Conservation (phyloP, 2,888 invertebrate genomes). For the Amphipoea lucens region DNA sequence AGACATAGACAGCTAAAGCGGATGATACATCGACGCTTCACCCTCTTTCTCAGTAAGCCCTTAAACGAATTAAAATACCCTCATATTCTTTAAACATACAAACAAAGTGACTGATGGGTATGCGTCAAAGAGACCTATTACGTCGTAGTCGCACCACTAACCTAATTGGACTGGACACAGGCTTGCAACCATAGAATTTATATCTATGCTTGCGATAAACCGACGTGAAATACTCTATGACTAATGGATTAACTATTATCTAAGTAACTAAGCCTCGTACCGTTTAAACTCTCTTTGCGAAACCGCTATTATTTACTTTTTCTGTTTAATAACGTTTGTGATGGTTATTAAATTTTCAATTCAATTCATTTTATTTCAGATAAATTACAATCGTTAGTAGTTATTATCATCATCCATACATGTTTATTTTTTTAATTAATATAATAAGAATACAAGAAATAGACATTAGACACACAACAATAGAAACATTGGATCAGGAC, state of each 20-base stretch:
- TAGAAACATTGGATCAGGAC: no score
- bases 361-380: no score
- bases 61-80: conserved; percentile 44
- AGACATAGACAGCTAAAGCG: conserved; percentile 2
- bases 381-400: no score
- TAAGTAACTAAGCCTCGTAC: not conserved
- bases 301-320: not conserved
- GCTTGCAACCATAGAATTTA: conserved; percentile 2
- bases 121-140: conserved; percentile 38
- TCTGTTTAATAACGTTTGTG: not conserved
- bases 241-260: conserved; percentile 54
- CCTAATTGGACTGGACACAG: conserved; percentile 44
- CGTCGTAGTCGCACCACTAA: conserved; percentile 36
- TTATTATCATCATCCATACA: no score
- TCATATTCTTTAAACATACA: conserved; percentile 33
- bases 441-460: no score
- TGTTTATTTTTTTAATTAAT: no score
- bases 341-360: no score
- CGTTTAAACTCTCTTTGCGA: not conserved
- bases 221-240: conserved; percentile 36
- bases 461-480: no score
- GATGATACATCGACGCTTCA: conserved; percentile 24
- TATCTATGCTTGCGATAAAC: not conserved
- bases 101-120: conserved; percentile 51
- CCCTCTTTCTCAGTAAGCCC: conserved; percentile 23